Conservation (phyloP, 2,888 invertebrate species). For the Diachrysia chrysitis region DNA sequence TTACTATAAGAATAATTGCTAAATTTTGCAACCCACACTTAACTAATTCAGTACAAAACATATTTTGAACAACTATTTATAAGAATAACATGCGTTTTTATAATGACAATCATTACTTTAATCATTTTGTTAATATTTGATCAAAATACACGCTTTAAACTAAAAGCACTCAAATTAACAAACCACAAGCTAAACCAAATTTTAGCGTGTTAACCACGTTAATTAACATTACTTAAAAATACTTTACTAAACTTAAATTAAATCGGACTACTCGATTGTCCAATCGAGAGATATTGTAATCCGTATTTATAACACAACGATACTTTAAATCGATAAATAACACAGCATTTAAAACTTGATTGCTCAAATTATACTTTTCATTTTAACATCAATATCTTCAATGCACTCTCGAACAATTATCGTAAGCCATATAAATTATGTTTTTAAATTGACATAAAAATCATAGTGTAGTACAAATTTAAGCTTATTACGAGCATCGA, state of each 20-base stretch:
- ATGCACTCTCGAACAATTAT: constrained; percentile 45
- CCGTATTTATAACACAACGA: background rate
- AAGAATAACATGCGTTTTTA: background rate
- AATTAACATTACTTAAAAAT: background rate
- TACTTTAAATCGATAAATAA: background rate
- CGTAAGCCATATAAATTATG: constrained; percentile 44
- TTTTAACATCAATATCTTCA: constrained; percentile 16
- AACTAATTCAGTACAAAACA: background rate
- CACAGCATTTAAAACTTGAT: background rate
- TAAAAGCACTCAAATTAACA: constrained; percentile 2
- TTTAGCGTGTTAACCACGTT: background rate
- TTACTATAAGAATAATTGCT: no score
- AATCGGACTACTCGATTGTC: background rate
- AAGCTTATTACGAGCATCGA: constrained; percentile 54
- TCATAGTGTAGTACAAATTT: constrained; percentile 58
- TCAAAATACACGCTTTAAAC: background rate
- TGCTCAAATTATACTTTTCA: constrained; percentile 27
- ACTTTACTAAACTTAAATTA: background rate
- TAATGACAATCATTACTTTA: background rate
- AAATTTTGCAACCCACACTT: no score
- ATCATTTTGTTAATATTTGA: background rate
- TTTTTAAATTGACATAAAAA: constrained; percentile 43
- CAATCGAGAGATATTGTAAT: background rate
- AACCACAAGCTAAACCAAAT: background rate
- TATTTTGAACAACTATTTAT: background rate